Conservation (phyloP, 2,888 invertebrate genomes). For the Callosobruchus maculatus region DNA sequence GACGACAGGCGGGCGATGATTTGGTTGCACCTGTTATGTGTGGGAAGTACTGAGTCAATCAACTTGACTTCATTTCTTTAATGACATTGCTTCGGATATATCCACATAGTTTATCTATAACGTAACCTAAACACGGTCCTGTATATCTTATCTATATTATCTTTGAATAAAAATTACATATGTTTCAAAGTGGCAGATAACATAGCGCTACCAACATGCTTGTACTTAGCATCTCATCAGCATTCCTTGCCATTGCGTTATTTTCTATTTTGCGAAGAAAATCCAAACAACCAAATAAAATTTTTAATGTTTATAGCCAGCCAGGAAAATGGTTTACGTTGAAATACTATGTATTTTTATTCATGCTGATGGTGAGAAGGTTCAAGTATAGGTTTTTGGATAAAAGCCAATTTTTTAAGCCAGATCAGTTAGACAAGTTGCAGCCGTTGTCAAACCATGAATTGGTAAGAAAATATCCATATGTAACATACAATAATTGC, state of each 20-base stretch:
- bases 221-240: background rate
- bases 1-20: too few relatives aligned
- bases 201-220: background rate
- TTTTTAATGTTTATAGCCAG: conserved; percentile 59
- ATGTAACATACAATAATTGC: too few relatives aligned
- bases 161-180: background rate
- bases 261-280: conserved; percentile 17
- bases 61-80: too few relatives aligned
- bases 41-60: too few relatives aligned
- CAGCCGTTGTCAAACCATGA: conserved; percentile 58
- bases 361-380: conserved; percentile 55
- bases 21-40: too few relatives aligned
- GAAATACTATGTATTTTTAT: conserved; percentile 57
- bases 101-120: too few relatives aligned
- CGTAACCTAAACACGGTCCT: background rate
- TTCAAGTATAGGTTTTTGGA: conserved; percentile 46
- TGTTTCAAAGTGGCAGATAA: background rate
- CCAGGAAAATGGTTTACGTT: conserved; percentile 63
- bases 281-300: conserved; percentile 50
- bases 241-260: conserved; percentile 9
- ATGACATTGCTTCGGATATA: too few relatives aligned
- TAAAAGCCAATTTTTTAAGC: conserved; percentile 30
- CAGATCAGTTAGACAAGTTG: conserved; percentile 56
- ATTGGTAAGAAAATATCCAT: conserved; percentile 52
- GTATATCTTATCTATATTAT: background rate